phyloP scores from a whole-genome alignment of 92 coral and sea anemone species.

The Umimayanthus chanpuru region DNA sequence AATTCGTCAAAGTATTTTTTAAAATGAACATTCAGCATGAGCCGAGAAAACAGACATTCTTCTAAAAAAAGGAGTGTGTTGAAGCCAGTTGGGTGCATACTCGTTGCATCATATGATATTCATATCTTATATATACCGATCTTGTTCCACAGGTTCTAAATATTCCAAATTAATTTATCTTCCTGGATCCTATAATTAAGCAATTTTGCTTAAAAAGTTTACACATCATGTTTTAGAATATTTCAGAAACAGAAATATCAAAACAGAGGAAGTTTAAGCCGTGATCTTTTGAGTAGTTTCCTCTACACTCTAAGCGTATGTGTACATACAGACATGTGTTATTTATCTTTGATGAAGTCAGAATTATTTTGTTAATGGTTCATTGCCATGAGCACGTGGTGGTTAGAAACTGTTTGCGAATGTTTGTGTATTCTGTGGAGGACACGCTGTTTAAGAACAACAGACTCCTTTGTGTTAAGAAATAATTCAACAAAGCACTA shows the following conservation, averaged over 20 bases:
- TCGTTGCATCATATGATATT: no score
- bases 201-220: background rate
- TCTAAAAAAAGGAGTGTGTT: no score
- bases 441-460: background rate
- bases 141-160: no score
- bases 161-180: background rate
- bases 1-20: no score
- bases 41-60: no score
- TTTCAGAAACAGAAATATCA: background rate
- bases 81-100: no score
- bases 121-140: no score
- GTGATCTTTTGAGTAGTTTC: background rate
- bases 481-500: background rate
- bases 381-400: background rate
- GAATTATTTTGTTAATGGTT: background rate
- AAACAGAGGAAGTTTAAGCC: background rate
- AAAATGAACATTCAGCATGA: no score
- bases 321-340: slow-evolving; percentile 13
- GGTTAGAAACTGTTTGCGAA: background rate
- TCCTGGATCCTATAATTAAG: background rate
- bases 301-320: background rate
- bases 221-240: background rate
- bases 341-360: background rate
- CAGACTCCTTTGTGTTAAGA: background rate
- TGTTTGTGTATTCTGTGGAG: background rate